A percentile compares a stretch with the other conserved stretches of the same genome.
These are phyloP conservation scores for Xenotilapia caudafasciata DNA, from an alignment of 2,113 vertebrate species.

Conservation along the genomic window DNA sequence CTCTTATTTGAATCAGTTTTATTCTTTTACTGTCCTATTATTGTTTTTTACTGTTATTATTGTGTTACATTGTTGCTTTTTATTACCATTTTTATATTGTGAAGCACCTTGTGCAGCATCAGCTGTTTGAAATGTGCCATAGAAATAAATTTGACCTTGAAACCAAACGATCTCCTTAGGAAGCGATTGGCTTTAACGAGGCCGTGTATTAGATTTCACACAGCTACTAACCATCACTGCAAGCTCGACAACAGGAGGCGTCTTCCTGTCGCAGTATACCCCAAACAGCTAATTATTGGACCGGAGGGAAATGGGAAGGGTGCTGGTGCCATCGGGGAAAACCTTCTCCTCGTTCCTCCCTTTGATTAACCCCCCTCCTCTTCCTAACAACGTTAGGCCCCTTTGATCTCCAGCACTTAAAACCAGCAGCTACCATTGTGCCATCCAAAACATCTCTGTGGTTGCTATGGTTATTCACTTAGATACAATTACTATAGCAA, in stretches of 20 bases:
- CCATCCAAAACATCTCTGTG: slow-evolving; percentile 21
- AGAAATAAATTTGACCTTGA: background rate
- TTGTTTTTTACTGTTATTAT: too few species aligned
- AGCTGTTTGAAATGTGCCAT: too few species aligned
- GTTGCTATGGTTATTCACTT: slow-evolving; percentile 48
- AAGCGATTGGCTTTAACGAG: background rate
- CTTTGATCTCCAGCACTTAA: slow-evolving; percentile 25
- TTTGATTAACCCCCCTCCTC: background rate
- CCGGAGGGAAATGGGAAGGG: background rate
- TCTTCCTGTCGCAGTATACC: background rate
- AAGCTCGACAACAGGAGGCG: background rate
- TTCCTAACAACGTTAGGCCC: background rate
- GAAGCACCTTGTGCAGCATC: too few species aligned
- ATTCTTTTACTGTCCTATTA: too few species aligned
- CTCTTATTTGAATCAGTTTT: too few species aligned
- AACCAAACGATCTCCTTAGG: background rate
- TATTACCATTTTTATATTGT: too few species aligned
- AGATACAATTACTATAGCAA: slow-evolving; percentile 50
- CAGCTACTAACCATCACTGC: background rate
- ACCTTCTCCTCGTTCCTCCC: background rate
- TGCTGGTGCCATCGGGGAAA: background rate
- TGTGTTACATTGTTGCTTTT: too few species aligned
- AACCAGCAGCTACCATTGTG: slow-evolving; percentile 3
- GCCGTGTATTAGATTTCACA: background rate
- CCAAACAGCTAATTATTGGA: background rate